Evolutionary conservation across 2,888 invertebrate genomes (phyloP).

Genomic region (Mycalesis mineus): DNA sequence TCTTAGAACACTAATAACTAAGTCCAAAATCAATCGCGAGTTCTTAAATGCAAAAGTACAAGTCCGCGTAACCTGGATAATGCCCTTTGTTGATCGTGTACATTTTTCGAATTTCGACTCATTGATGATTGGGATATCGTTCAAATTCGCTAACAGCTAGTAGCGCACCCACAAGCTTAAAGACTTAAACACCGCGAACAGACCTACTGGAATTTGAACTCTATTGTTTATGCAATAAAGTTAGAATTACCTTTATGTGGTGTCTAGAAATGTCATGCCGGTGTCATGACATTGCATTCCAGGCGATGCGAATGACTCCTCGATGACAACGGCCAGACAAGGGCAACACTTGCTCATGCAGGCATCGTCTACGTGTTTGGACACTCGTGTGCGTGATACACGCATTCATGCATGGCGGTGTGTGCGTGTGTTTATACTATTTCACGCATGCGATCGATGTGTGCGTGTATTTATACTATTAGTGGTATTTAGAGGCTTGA

Average conservation of each 20-base stretch:
- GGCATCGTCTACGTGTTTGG: constrained; percentile 39
- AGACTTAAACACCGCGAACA: constrained; percentile 27
- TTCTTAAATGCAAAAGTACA: constrained; percentile 38
- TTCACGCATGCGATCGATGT: constrained; percentile 15
- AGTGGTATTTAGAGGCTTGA: constrained; percentile 21
- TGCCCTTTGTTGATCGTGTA: constrained; percentile 47
- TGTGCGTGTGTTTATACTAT: no score
- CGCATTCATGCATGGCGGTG: constrained; percentile 2
- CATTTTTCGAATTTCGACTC: constrained; percentile 48
- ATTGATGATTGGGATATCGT: constrained; percentile 39
- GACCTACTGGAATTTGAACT: constrained; percentile 19
- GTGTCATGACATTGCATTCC: constrained; percentile 74
- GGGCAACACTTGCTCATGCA: constrained; percentile 63
- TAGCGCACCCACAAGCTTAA: constrained; percentile 15
- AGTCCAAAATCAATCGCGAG: constrained; percentile 36
- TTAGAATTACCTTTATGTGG: constrained; percentile 30
- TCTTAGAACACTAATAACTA: constrained; percentile 31
- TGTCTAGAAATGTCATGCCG: constrained; percentile 39
- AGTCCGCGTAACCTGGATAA: constrained; percentile 54
- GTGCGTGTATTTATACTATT: constrained; percentile 24
- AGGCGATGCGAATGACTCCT: constrained; percentile 68
- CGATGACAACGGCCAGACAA: constrained; percentile 75
- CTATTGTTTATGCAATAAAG: constrained; percentile 17
- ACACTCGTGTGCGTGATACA: neutral
- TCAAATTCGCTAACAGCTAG: constrained; percentile 43